Percentiles rank a stretch among this genome's conserved stretches.
These are phyloP conservation scores for Cyprinodon variegatus DNA, from an alignment of 2,113 vertebrate species.

Conservation along the genomic window DNA sequence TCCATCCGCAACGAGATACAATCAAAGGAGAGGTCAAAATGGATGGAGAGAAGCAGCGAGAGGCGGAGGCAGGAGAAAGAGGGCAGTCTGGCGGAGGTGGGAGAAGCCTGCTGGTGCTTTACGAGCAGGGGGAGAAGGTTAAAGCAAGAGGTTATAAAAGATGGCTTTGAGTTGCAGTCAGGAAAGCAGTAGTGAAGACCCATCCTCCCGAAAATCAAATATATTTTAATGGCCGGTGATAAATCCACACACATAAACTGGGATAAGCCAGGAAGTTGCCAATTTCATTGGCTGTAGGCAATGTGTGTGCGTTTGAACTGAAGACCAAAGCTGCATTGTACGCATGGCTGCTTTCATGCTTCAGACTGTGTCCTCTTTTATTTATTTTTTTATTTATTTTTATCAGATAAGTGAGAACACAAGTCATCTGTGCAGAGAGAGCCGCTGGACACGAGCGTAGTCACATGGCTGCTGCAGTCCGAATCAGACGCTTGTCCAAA, in stretches of 20 bases:
- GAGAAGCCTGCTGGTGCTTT: conserved; percentile 59
- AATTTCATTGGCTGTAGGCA: conserved; percentile 33
- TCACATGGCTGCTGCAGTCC: conserved; percentile 60
- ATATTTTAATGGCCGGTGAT: conserved; percentile 75
- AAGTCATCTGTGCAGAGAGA: conserved; percentile 48
- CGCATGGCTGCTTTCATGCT: conserved; percentile 8
- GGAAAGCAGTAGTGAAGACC: conserved; percentile 46
- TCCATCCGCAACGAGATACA: conserved; percentile 39
- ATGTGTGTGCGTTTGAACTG: conserved; percentile 7
- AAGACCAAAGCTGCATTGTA: background rate
- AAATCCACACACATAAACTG: conserved; percentile 69
- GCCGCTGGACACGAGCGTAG: conserved; percentile 38
- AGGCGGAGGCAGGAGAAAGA: conserved; percentile 7
- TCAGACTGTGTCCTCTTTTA: conserved; percentile 7
- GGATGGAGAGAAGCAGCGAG: conserved; percentile 56
- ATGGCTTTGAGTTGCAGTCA: conserved; percentile 41
- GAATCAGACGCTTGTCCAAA: conserved; percentile 69
- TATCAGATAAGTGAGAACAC: conserved; percentile 51
- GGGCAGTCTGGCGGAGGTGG: conserved; percentile 19
- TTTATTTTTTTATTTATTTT: conserved; percentile 7
- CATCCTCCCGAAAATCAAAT: conserved; percentile 73
- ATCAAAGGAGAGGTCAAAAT: conserved; percentile 52
- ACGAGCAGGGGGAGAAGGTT: conserved; percentile 67
- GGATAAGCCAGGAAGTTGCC: conserved; percentile 37
- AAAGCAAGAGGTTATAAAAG: conserved; percentile 71